Evolutionary conservation across 2,888 invertebrate species (phyloP), one percentile per base, ranked within the genome.

Genomic region (Amblyjoppa proteus): DNA sequence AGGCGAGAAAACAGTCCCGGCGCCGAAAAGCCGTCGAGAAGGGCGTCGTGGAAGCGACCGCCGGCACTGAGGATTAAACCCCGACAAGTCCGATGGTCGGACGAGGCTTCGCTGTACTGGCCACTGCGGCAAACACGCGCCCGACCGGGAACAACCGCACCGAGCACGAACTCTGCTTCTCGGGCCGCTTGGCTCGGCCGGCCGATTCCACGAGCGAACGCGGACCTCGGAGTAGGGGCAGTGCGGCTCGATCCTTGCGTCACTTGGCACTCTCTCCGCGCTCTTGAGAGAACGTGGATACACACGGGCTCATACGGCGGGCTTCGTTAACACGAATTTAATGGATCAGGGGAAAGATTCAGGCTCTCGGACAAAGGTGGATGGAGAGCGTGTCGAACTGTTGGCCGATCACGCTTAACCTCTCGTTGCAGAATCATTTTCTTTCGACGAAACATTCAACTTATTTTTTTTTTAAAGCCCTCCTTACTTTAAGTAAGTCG

Each of bases 211-310:
- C 81, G 73, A 81, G 73, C 64, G 49, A 71, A 66, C 38, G 53
- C 49, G 61, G 51, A 38, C 28, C 28, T 64, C 41, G 77, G 20
- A 70, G 41, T 70, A 75, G 80, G 83, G 70, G 74, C 11, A 28
- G 41, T 25, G 34, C 28, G 31, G 16, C 34, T 66, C n/a, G 38
- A 34, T 41, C 41, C 66, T 66, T 66, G 66, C 66, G 66, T 66
- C 86, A 87, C 78, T 69, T 80, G 71, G 41, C 82, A 84, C 87
- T 87, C 85, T 84, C 85, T 76, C 81, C 76, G 53, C 7, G 20
- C 45, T 80, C 76, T 31, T 64, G 31, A 75, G 61, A 74, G 45
- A 61, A 25, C 16, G 45, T n/a, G 41, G 7, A 38, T 68, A 68
- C 11, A 68, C 25, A 68, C 38, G 6, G 25, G 58, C 25, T 7